Conservation (phyloP, 1,140 invertebrate species). For the Heterodera carotae region DNA sequence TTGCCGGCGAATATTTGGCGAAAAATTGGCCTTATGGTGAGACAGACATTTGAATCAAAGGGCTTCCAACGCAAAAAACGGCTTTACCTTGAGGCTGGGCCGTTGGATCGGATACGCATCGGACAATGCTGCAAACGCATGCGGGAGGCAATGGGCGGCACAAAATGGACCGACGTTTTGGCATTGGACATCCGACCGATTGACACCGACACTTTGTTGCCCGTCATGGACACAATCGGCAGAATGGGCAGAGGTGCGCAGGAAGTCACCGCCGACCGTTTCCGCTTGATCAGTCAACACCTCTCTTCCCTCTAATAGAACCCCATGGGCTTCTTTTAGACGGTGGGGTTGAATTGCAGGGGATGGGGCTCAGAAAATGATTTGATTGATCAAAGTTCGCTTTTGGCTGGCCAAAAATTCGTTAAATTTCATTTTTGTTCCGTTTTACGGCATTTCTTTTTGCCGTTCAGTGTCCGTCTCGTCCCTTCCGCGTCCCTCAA, state of each 20-base stretch:
- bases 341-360: too few relatives aligned
- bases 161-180: slow-evolving; percentile 8
- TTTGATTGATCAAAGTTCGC: background rate
- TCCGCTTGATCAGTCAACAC: too few relatives aligned
- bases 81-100: background rate
- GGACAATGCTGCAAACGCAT: slow-evolving; percentile 11
- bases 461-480: background rate
- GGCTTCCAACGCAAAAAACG: background rate
- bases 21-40: background rate
- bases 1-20: background rate
- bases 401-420: too few relatives aligned
- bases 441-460: too few relatives aligned
- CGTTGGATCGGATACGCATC: slow-evolving; percentile 30
- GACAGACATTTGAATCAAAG: background rate
- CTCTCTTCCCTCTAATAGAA: too few relatives aligned
- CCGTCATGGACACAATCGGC: background rate
- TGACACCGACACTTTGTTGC: background rate
- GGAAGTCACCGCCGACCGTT: too few relatives aligned
- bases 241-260: background rate
- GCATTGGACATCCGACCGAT: slow-evolving; percentile 13
- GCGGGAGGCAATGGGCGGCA: background rate
- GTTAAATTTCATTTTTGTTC: too few relatives aligned
- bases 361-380: too few relatives aligned
- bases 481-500: background rate
- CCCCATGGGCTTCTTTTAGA: too few relatives aligned